Evolutionary conservation across 2,888 invertebrate species (phyloP).

Genomic region (Mythimna impura): DNA sequence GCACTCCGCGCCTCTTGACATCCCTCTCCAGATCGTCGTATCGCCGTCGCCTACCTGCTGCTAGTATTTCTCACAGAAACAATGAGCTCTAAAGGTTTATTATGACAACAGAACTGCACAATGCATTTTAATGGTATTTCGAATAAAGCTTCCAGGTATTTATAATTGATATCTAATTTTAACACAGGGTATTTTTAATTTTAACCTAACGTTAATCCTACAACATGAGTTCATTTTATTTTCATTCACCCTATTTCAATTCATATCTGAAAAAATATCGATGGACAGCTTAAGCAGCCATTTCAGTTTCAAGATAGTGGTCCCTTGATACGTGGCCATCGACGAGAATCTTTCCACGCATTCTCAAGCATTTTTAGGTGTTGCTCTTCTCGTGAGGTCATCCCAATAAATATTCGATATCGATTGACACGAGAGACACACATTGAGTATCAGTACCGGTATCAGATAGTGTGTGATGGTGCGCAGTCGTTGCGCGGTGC

Average conservation of each 20-base stretch:
- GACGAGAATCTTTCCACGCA: background rate
- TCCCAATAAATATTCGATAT: conserved; percentile 25
- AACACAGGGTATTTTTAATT: conserved; percentile 10
- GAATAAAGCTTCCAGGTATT: conserved; percentile 42
- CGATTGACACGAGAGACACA: conserved; percentile 39
- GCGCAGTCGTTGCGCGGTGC: conserved; percentile 50
- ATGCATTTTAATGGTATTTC: conserved; percentile 65
- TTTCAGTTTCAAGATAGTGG: background rate
- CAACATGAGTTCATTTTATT: conserved; percentile 24
- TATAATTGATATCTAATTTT: conserved; percentile 58
- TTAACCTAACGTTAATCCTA: conserved; percentile 4
- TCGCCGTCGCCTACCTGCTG: conserved; percentile 75
- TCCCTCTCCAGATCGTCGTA: conserved; percentile 74
- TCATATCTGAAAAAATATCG: background rate
- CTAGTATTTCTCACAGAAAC: conserved; percentile 87
- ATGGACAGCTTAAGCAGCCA: too few relatives aligned
- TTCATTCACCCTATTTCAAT: background rate
- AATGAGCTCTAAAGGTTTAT: conserved; percentile 88
- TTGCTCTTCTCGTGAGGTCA: conserved; percentile 1
- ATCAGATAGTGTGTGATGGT: conserved; percentile 46
- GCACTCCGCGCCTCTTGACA: conserved; percentile 81
- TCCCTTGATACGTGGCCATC: background rate
- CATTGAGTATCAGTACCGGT: conserved; percentile 14
- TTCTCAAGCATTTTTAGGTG: background rate
- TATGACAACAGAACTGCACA: conserved; percentile 78